phyloP scores from a whole-genome alignment of 2,113 vertebrate species.

The Onychostruthus taczanowskii region DNA sequence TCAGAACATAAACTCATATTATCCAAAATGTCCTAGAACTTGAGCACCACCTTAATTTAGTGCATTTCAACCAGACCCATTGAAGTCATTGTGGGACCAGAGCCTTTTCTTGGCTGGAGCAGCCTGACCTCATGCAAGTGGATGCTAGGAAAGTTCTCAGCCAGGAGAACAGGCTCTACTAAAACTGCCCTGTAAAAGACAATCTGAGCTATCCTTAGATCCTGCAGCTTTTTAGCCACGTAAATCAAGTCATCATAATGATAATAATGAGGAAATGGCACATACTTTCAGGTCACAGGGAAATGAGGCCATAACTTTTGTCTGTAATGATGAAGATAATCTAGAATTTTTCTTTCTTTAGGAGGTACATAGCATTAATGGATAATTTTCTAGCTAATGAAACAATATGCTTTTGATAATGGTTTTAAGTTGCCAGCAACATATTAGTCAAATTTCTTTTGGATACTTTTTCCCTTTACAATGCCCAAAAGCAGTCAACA shows the following conservation, averaged over 20 bases:
- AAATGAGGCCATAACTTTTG: neutral
- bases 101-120: neutral
- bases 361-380: neutral
- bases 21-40: neutral
- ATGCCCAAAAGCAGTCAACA: conserved; percentile 47
- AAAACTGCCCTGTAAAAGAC: neutral
- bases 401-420: conserved; percentile 55
- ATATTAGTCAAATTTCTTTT: conserved; percentile 44
- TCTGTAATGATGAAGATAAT: neutral
- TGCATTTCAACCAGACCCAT: neutral
- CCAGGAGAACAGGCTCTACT: neutral
- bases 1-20: neutral
- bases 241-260: neutral
- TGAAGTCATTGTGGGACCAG: neutral
- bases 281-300: neutral
- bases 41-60: neutral
- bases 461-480: conserved; percentile 33
- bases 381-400: conserved; percentile 4
- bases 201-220: neutral
- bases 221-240: neutral
- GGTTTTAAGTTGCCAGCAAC: conserved; percentile 31
- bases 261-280: neutral
- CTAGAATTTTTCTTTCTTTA: conserved; percentile 4
- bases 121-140: neutral
- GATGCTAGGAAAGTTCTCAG: neutral